These are phyloP conservation scores for Natrix natrix DNA, from an alignment of 2,797 vertebrate genomes.

Conservation along the genomic window DNA sequence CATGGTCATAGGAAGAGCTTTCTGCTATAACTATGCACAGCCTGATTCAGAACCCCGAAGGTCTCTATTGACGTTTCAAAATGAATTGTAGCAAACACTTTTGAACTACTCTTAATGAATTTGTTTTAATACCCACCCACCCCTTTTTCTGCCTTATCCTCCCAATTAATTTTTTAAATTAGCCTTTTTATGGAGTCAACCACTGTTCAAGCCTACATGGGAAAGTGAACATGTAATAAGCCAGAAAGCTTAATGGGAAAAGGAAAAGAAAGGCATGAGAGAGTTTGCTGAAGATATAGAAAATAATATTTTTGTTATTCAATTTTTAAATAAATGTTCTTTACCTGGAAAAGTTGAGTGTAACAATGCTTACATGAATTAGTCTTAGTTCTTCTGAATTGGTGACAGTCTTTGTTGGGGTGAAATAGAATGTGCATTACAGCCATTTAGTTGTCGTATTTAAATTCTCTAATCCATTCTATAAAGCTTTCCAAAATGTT, in stretches of 20 bases:
- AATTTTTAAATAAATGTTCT: not conserved
- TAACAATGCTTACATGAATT: not conserved
- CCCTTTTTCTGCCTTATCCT: not conserved
- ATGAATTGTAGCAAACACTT: not conserved
- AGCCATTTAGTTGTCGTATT: slow-evolving; percentile 24
- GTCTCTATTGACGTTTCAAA: not conserved
- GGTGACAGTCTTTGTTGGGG: not conserved
- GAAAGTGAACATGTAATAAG: not conserved
- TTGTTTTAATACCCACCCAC: not conserved
- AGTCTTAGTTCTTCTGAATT: not conserved
- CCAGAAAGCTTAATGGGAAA: not conserved
- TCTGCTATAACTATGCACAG: not conserved
- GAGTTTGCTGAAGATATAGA: not conserved
- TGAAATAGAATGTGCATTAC: not conserved
- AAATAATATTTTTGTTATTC: not conserved
- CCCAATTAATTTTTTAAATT: not conserved
- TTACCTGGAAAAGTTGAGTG: not conserved
- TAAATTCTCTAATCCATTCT: slow-evolving; percentile 20
- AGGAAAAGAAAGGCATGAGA: not conserved
- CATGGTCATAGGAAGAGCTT: not conserved
- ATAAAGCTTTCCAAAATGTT: slow-evolving; percentile 19
- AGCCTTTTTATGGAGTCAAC: not conserved
- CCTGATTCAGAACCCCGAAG: not conserved
- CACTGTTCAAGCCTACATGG: not conserved
- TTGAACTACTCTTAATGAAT: not conserved